These are phyloP conservation scores for Eulithis prunata DNA, from an alignment of 2,888 invertebrate species.

Conservation along the genomic window DNA sequence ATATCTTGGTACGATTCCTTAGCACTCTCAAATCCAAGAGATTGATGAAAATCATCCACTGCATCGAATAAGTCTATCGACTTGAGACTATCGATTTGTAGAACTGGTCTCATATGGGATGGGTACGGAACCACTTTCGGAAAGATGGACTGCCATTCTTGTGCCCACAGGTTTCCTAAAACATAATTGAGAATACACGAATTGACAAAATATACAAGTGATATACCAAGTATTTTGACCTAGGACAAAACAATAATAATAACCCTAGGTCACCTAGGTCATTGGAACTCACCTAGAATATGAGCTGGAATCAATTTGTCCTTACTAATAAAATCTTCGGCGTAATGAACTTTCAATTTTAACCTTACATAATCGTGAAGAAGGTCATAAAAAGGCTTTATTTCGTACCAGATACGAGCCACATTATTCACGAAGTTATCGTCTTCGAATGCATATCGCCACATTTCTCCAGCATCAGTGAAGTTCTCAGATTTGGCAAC, in stretches of 20 bases:
- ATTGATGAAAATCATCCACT: conserved; percentile 86
- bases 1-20: conserved; percentile 85
- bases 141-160: conserved; percentile 83
- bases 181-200: conserved; percentile 26
- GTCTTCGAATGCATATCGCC: conserved; percentile 76
- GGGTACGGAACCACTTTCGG: conserved; percentile 80
- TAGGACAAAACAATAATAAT: neutral
- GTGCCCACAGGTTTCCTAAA: conserved; percentile 88
- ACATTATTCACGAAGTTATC: conserved; percentile 72
- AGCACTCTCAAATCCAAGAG: conserved; percentile 85
- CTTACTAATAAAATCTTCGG: conserved; percentile 66
- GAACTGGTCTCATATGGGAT: conserved; percentile 79
- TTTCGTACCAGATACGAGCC: conserved; percentile 80
- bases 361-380: conserved; percentile 86
- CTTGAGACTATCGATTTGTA: conserved; percentile 67
- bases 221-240: too few relatives aligned
- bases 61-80: conserved; percentile 82
- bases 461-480: conserved; percentile 76
- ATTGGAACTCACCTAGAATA: conserved; percentile 81
- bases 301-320: conserved; percentile 87
- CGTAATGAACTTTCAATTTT: conserved; percentile 81
- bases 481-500: conserved; percentile 84
- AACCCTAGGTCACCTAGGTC: neutral
- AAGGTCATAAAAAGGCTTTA: conserved; percentile 86
- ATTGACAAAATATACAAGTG: neutral